Percentiles rank a stretch among this genome's conserved stretches.
Conservation (phyloP, 2,888 invertebrate genomes). For the Andrena flavipes region DNA sequence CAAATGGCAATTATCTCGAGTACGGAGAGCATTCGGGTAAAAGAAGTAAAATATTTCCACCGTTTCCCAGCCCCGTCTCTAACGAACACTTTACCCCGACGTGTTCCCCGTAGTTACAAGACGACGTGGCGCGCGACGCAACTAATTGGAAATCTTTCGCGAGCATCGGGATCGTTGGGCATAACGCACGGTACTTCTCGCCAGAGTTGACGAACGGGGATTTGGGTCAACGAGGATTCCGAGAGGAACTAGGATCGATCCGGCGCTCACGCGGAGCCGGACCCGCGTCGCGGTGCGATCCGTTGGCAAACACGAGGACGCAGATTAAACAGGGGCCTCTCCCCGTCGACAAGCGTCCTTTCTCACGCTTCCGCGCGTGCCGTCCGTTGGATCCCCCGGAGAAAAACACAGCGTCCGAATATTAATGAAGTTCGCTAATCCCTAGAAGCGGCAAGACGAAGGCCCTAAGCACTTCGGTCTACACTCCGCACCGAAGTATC, state of each 20-base stretch:
- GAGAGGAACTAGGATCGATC: too few relatives aligned
- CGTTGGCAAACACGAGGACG: slow-evolving; percentile 13
- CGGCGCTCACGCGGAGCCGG: neutral
- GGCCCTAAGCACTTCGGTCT: slow-evolving; percentile 16
- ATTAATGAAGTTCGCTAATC: slow-evolving; percentile 22
- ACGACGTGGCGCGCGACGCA: slow-evolving; percentile 35
- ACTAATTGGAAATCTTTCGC: slow-evolving; percentile 64
- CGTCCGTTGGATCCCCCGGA: neutral
- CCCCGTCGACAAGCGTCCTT: neutral
- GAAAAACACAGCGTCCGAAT: neutral
- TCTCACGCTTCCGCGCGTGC: slow-evolving; percentile 19
- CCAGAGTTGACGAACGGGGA: neutral
- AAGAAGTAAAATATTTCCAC: slow-evolving; percentile 70
- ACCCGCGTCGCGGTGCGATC: slow-evolving; percentile 19
- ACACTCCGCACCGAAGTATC: slow-evolving; percentile 1
- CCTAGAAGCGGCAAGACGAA: neutral
- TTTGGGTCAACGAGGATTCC: too few relatives aligned
- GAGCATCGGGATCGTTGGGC: slow-evolving; percentile 7
- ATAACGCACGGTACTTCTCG: neutral
- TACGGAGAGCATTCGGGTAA: slow-evolving; percentile 57
- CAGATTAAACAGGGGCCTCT: slow-evolving; percentile 10
- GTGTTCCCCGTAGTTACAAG: slow-evolving; percentile 50
- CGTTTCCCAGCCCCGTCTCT: slow-evolving; percentile 49
- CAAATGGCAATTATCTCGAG: slow-evolving; percentile 74
- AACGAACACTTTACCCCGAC: slow-evolving; percentile 58